Percentiles rank a stretch among this genome's conserved stretches.
phyloP scores from a whole-genome alignment of 2,113 vertebrate genomes.

The Condylura cristata region DNA sequence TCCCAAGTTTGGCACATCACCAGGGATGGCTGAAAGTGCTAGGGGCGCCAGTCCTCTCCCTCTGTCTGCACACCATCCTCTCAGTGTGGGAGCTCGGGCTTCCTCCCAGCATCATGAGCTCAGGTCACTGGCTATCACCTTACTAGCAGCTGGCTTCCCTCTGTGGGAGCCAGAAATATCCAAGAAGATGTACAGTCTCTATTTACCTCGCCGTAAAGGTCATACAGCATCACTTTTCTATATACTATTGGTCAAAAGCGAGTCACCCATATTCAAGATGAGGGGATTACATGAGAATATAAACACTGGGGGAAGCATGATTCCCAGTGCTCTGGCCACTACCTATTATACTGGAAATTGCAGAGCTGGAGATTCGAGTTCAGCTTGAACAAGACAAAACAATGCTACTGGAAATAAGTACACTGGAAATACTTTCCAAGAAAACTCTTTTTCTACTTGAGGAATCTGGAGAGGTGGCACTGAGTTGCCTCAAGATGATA shows the following conservation, averaged over 20 bases:
- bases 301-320: not conserved
- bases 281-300: not conserved
- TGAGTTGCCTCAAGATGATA: slow-evolving; percentile 50
- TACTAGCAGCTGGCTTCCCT: not conserved
- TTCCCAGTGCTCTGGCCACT: not conserved
- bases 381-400: slow-evolving; percentile 24
- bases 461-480: slow-evolving; percentile 57
- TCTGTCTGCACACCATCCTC: not conserved
- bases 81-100: not conserved
- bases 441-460: slow-evolving; percentile 19
- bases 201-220: not conserved
- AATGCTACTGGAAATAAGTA: slow-evolving; percentile 35
- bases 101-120: not conserved
- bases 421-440: slow-evolving; percentile 35
- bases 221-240: not conserved
- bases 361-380: not conserved
- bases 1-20: not conserved
- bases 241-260: not conserved
- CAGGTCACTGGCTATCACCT: not conserved
- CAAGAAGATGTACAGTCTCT: not conserved
- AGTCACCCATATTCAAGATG: not conserved
- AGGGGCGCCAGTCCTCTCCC: not conserved
- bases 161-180: not conserved
- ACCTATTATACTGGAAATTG: not conserved
- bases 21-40: not conserved